Base-by-base conservation (phyloP, 2,888 invertebrate genomes). In the Tenthredo amoena region DNA sequence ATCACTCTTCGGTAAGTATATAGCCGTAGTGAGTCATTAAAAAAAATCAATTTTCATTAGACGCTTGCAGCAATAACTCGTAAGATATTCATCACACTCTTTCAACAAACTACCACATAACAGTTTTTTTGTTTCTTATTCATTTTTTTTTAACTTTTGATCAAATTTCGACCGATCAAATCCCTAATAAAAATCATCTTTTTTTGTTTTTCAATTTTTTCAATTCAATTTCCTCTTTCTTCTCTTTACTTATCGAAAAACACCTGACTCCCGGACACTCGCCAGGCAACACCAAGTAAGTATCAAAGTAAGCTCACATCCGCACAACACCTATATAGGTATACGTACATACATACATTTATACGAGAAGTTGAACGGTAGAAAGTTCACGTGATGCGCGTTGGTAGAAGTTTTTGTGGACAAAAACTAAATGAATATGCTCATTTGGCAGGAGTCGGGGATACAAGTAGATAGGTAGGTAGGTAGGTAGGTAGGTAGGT, bases 381-480 rank as follows among this genome's bases (percentile, higher is more conserved):
- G 79, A 81, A 81, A 81, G 58, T 81, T 81, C 79, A 81, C 79
- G 62, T 81, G 40, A 62, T 79, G 37, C 34, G 34, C 34, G 34
- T 40, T n/a, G 58, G 79, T 62, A 84, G 79, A 40, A 12, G 81
- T 55, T 47, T 84, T 72, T 85, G 58, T 58, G 79, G 79, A 81
- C 87, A 85, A 86, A 87, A 86, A 68, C 83, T 40, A 87, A 86
- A 87, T 87, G 85, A 88, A 87, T 88, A 86, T 87, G 87, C 86
- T 87, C 86, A 87, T 87, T 88, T 86, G 86, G 86, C 86, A 83
- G 81, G 85, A 79, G 79, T 72, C 18, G 40, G 1, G 21, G 62
- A 21, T 31, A 55, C 18, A 76, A 21, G 76, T 10, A 47, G 50
- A 47, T 26, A 76, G 18, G 4, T 21, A 55, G 55, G 18, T 55